These are phyloP conservation scores for Thumatha senex DNA, from an alignment of 2,888 invertebrate species.

Conservation along the genomic window DNA sequence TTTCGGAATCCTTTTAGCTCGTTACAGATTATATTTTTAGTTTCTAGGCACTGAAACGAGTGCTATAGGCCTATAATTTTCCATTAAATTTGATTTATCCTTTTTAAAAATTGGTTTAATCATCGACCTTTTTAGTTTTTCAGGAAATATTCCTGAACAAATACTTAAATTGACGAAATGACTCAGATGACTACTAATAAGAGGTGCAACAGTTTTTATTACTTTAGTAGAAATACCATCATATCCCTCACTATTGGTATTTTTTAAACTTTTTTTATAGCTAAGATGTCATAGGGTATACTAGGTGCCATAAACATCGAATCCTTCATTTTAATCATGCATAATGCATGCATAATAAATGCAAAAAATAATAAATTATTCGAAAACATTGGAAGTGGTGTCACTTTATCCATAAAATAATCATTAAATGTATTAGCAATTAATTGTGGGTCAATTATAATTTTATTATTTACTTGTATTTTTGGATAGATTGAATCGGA, in stretches of 20 bases:
- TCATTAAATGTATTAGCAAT: background rate
- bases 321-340: background rate
- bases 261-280: background rate
- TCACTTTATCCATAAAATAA: background rate
- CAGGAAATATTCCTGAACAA: background rate
- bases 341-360: too few species aligned
- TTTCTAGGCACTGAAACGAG: background rate
- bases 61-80: background rate
- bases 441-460: background rate
- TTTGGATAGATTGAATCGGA: background rate
- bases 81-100: background rate
- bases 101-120: background rate
- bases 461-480: background rate
- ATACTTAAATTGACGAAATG: background rate
- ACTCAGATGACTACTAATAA: background rate
- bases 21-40: background rate
- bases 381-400: background rate
- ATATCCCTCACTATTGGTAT: background rate
- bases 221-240: background rate
- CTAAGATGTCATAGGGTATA: background rate
- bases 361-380: too few species aligned
- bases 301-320: background rate
- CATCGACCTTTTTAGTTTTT: background rate
- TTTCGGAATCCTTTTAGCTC: slow-evolving; percentile 3
- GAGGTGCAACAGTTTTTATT: background rate